Percentiles rank a stretch among this genome's conserved stretches.
phyloP scores from a whole-genome alignment of 2,113 vertebrate species.

The Nesogale talazaci region DNA sequence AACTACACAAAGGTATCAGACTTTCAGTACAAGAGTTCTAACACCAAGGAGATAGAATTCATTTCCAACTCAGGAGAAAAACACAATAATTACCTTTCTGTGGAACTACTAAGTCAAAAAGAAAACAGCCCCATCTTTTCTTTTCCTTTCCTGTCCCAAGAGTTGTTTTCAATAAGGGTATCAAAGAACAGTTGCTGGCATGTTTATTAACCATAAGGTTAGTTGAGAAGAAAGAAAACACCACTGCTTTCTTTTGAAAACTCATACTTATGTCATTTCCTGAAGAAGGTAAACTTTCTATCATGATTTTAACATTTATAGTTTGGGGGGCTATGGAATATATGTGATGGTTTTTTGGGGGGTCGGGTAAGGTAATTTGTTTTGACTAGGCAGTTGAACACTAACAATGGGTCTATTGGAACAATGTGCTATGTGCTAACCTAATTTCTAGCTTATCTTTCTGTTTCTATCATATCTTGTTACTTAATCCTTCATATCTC shows the following conservation, averaged over 20 bases:
- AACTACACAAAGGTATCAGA: slow-evolving; percentile 44
- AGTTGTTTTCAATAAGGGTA: slow-evolving; percentile 37
- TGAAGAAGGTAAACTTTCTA: background rate
- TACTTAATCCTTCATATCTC: background rate
- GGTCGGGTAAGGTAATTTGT: background rate
- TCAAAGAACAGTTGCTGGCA: slow-evolving; percentile 48
- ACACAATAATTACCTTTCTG: slow-evolving; percentile 13
- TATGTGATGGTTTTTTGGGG: too few relatives aligned
- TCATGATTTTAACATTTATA: background rate
- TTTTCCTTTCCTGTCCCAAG: background rate
- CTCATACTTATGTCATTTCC: slow-evolving; percentile 47
- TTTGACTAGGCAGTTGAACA: background rate
- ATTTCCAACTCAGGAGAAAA: slow-evolving; percentile 20
- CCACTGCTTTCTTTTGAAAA: slow-evolving; percentile 1
- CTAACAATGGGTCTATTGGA: background rate
- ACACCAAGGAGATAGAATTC: slow-evolving; percentile 40
- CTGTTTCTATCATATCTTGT: background rate
- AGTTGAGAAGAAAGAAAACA: background rate
- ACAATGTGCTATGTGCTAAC: background rate
- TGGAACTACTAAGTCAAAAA: slow-evolving; percentile 51
- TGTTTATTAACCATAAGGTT: background rate
- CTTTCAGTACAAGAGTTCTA: slow-evolving; percentile 55
- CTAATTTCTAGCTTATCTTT: background rate
- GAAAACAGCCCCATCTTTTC: background rate
- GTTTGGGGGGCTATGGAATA: background rate